A percentile compares a stretch with the other conserved stretches of the same genome.
Evolutionary conservation across 1,140 invertebrate genomes (phyloP).

Genomic region (Trichonephila inaurata): DNA sequence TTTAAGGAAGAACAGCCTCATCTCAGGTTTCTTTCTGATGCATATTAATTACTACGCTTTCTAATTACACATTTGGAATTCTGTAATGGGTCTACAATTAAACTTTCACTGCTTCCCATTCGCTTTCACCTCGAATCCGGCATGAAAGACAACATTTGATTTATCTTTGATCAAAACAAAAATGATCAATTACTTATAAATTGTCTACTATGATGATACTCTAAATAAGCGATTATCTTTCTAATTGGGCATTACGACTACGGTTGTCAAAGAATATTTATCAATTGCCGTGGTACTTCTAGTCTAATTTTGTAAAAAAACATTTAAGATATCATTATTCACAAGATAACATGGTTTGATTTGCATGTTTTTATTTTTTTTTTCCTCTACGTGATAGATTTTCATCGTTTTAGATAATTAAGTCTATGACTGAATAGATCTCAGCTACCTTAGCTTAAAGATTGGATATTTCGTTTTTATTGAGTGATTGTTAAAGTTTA

Average conservation of each 20-base stretch:
- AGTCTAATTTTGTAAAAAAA: background rate
- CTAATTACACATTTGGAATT: background rate
- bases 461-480: background rate
- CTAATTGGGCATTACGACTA: background rate
- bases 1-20: background rate
- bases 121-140: background rate
- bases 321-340: constrained; percentile 16
- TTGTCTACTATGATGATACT: constrained; percentile 3
- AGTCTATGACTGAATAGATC: background rate
- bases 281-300: background rate
- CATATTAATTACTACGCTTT: background rate
- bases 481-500: background rate
- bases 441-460: background rate
- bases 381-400: background rate
- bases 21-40: background rate
- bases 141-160: constrained; percentile 18
- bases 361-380: background rate
- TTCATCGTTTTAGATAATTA: constrained; percentile 1
- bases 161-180: constrained; percentile 1
- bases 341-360: background rate
- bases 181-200: constrained; percentile 24
- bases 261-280: background rate
- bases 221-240: constrained; percentile 40
- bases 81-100: constrained; percentile 9
- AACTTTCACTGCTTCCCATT: constrained; percentile 5